These are phyloP conservation scores for Eclectus roratus DNA, from an alignment of 2,113 vertebrate species.

Conservation along the genomic window DNA sequence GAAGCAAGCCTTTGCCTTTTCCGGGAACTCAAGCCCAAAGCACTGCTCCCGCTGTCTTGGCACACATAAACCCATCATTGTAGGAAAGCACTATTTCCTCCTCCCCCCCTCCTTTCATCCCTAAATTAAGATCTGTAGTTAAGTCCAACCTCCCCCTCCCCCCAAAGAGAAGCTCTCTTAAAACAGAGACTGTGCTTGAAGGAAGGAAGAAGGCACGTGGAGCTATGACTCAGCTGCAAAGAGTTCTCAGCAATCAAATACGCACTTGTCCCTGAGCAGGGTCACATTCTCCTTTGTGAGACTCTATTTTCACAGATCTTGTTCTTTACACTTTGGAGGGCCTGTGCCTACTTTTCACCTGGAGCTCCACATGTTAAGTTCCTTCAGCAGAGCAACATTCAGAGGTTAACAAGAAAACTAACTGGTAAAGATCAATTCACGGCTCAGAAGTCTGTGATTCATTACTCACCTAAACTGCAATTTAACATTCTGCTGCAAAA, in stretches of 20 bases:
- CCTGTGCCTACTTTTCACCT: background rate
- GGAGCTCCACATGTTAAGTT: background rate
- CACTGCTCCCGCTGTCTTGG: slow-evolving; percentile 3
- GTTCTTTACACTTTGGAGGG: background rate
- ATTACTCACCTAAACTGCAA: background rate
- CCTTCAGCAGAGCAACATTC: background rate
- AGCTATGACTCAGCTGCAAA: slow-evolving; percentile 32
- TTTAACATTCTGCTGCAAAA: background rate
- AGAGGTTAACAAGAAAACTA: background rate
- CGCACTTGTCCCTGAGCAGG: background rate
- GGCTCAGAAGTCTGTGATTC: background rate
- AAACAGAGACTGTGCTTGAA: slow-evolving; percentile 1
- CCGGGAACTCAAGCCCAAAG: background rate
- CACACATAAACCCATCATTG: slow-evolving; percentile 45
- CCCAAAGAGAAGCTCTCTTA: slow-evolving; percentile 9
- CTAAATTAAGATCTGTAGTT: slow-evolving; percentile 27
- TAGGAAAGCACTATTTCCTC: background rate
- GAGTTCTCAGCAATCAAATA: background rate
- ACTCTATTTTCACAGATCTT: background rate
- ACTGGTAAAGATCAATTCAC: background rate
- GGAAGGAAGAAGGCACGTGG: slow-evolving; percentile 20
- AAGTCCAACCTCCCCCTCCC: background rate
- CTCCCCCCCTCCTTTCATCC: slow-evolving; percentile 36
- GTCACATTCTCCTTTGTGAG: background rate
- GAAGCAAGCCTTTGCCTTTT: slow-evolving; percentile 14